phyloP scores from a whole-genome alignment of 2,797 vertebrate genomes.

The Periparus ater region DNA sequence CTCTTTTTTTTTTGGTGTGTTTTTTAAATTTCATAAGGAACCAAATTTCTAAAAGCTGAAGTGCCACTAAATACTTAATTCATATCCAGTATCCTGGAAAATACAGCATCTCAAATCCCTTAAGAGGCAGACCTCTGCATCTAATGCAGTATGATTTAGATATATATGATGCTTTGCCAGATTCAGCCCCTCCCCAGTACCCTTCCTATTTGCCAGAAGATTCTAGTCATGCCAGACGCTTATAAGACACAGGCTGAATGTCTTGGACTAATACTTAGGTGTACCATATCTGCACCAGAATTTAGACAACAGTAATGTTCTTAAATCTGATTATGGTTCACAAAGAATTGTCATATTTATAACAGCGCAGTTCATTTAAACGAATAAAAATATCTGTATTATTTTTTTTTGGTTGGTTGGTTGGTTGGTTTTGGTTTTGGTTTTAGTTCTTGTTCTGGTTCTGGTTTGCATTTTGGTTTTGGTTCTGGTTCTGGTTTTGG shows the following conservation, averaged over 20 bases:
- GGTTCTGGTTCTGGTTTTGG: neutral
- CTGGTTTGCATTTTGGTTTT: too few relatives aligned
- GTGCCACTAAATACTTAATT: neutral
- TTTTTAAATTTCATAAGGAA: neutral
- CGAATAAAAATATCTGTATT: neutral
- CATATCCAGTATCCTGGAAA: neutral
- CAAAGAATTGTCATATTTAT: neutral
- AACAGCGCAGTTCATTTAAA: neutral
- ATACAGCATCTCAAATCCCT: neutral
- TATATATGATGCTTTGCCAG: neutral
- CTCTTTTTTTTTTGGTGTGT: neutral
- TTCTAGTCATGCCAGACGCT: neutral
- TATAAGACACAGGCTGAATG: neutral
- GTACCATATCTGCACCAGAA: neutral
- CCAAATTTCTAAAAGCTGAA: neutral
- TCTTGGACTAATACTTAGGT: neutral
- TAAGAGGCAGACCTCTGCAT: neutral
- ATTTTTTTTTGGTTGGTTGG: too few relatives aligned
- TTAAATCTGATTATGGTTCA: neutral
- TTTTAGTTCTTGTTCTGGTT: neutral
- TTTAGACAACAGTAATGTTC: neutral
- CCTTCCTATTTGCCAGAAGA: neutral
- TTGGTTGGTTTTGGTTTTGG: neutral
- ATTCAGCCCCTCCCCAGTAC: neutral
- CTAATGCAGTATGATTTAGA: neutral